Evolutionary conservation across 2,888 invertebrate species (phyloP).

Genomic region (Galeruca laticollis): DNA sequence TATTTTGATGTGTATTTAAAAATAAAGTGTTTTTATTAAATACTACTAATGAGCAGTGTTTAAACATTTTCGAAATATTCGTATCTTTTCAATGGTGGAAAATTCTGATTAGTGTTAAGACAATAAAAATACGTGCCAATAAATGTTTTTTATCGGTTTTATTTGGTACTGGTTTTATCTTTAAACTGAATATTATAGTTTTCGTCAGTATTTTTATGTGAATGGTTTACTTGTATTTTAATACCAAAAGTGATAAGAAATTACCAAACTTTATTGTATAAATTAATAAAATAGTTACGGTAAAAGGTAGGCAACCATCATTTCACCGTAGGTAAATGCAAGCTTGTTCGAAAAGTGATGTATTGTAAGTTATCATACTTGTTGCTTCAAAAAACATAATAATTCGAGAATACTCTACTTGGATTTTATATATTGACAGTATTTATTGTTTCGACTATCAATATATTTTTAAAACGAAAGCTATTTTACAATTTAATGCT

Average conservation of each 20-base stretch:
- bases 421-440: too few relatives aligned
- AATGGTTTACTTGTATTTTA: slow-evolving; percentile 21
- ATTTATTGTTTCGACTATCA: too few relatives aligned
- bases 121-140: slow-evolving; percentile 43
- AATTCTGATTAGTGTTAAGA: slow-evolving; percentile 38
- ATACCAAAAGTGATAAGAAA: slow-evolving; percentile 28
- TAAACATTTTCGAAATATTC: slow-evolving; percentile 43
- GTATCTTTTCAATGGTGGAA: slow-evolving; percentile 27
- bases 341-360: neutral
- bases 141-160: slow-evolving; percentile 33
- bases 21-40: too few relatives aligned
- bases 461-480: too few relatives aligned
- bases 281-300: slow-evolving; percentile 21
- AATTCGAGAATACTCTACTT: neutral
- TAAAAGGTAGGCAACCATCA: slow-evolving; percentile 37
- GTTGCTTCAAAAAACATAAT: neutral
- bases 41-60: neutral
- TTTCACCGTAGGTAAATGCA: slow-evolving; percentile 25
- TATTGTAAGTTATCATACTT: neutral
- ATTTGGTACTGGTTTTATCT: slow-evolving; percentile 17
- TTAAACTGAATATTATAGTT: slow-evolving; percentile 5
- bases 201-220: slow-evolving; percentile 16
- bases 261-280: slow-evolving; percentile 30
- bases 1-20: too few relatives aligned
- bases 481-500: too few relatives aligned